Conservation (phyloP, 2,888 invertebrate species). For the Tetragonula carbonaria region DNA sequence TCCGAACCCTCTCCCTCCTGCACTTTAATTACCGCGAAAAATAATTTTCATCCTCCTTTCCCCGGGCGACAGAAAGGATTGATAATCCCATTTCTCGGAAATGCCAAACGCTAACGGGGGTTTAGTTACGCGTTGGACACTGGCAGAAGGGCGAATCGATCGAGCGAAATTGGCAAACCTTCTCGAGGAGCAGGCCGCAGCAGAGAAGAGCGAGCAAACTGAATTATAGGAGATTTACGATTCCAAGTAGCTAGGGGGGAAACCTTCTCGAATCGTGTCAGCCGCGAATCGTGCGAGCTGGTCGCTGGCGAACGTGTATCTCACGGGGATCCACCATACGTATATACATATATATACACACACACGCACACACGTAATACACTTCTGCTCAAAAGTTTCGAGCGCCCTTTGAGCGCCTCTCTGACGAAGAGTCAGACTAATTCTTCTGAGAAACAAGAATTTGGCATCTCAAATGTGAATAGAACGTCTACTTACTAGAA, state of each 20-base stretch:
- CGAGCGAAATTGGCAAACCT: constrained; percentile 28
- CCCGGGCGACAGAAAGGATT: background rate
- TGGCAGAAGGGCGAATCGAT: background rate
- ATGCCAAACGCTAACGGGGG: background rate
- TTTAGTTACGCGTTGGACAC: background rate
- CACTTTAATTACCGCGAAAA: background rate
- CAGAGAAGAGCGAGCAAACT: constrained; percentile 19
- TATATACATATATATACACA: constrained; percentile 4
- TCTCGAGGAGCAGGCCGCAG: constrained; percentile 35
- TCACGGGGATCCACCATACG: constrained; percentile 36
- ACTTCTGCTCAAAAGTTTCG: background rate
- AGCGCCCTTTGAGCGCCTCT: too few relatives aligned
- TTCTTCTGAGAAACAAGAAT: too few relatives aligned
- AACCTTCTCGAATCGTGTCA: constrained; percentile 33
- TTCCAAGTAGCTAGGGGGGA: constrained; percentile 11
- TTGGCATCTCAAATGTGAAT: too few relatives aligned
- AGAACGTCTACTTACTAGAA: too few relatives aligned
- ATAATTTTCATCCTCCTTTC: background rate
- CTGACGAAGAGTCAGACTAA: too few relatives aligned
- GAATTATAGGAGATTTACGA: constrained; percentile 40
- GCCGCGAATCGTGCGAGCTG: constrained; percentile 22
- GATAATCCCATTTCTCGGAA: background rate
- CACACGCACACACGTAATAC: background rate
- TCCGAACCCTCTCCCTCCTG: too few relatives aligned
- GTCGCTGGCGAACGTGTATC: constrained; percentile 42